These are phyloP conservation scores for Aramus guarauna DNA, from an alignment of 2,113 vertebrate genomes.

Conservation along the genomic window DNA sequence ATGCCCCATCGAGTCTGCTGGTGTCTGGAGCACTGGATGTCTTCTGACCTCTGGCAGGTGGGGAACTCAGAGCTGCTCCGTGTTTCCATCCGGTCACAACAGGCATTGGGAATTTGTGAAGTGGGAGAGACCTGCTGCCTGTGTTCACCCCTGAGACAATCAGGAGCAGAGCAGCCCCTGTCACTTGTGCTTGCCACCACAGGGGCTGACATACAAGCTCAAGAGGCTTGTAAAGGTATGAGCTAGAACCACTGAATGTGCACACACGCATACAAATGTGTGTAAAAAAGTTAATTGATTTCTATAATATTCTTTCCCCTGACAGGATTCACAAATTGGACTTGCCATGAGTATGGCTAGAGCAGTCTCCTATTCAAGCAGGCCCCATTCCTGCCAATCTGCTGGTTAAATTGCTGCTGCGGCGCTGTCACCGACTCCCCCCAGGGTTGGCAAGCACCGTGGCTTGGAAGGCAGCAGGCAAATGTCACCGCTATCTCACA, in stretches of 20 bases:
- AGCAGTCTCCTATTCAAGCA: neutral
- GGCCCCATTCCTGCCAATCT: neutral
- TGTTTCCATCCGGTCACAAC: neutral
- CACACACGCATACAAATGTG: neutral
- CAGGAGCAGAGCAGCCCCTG: neutral
- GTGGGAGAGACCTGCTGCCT: neutral
- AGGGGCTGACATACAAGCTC: neutral
- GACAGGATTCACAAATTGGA: neutral
- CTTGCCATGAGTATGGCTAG: neutral
- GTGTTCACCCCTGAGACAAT: neutral
- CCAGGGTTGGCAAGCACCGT: neutral
- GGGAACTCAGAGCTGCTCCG: neutral
- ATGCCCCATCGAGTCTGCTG: neutral
- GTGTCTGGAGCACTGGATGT: neutral
- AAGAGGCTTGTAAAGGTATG: neutral
- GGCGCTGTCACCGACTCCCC: neutral
- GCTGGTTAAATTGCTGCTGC: neutral
- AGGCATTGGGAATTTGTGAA: neutral
- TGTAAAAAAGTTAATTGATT: neutral
- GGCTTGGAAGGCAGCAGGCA: constrained; percentile 38
- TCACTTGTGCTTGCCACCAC: neutral
- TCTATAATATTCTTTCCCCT: neutral
- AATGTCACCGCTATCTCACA: constrained; percentile 35
- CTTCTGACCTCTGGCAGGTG: neutral
- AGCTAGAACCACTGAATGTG: neutral